phyloP scores from a whole-genome alignment of 2,113 vertebrate species.

The Parus major region DNA sequence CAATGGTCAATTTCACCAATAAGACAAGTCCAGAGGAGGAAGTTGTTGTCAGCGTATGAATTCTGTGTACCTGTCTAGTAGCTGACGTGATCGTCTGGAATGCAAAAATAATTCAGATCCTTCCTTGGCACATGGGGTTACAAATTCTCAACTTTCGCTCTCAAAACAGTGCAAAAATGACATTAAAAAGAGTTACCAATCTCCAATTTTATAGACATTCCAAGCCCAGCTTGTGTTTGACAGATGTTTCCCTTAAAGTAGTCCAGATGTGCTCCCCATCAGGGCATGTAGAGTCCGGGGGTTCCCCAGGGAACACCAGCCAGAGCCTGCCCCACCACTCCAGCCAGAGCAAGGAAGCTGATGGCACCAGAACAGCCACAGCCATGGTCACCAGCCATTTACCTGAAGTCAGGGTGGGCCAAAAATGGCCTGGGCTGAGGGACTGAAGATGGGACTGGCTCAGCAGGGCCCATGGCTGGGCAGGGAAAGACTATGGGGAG shows the following conservation, averaged over 20 bases:
- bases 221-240: neutral
- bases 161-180: neutral
- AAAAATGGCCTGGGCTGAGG: fast-evolving
- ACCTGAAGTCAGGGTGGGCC: fast-evolving
- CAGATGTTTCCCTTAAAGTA: neutral
- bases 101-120: neutral
- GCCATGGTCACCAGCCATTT: neutral
- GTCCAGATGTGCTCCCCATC: neutral
- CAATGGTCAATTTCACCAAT: neutral
- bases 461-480: fast-evolving
- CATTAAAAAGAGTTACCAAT: neutral
- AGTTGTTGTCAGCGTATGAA: fast-evolving
- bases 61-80: neutral
- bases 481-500: neutral
- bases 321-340: neutral
- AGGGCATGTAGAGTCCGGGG: fast-evolving
- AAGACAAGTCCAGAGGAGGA: neutral
- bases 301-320: neutral
- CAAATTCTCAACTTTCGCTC: neutral
- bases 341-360: neutral
- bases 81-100: neutral
- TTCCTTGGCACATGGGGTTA: neutral
- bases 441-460: neutral
- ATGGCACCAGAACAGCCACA: neutral
- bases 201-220: neutral